These are phyloP conservation scores for Pterocles gutturalis DNA, from an alignment of 2,113 vertebrate species.

Conservation along the genomic window DNA sequence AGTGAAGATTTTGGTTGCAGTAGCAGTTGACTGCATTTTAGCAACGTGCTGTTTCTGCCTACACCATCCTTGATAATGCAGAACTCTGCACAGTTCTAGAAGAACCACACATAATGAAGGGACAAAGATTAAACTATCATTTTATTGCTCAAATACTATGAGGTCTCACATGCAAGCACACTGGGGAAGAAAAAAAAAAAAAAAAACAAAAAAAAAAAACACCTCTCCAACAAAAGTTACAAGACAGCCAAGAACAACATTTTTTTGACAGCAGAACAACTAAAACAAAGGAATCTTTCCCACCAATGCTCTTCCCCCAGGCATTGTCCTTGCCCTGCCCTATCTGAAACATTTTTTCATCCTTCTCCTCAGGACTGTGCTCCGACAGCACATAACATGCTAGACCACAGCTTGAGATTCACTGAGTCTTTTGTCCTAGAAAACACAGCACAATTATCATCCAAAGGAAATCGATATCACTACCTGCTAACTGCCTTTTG, in stretches of 20 bases:
- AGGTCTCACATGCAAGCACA: background rate
- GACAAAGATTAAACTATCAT: background rate
- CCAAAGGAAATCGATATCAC: background rate
- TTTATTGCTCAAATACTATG: background rate
- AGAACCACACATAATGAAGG: background rate
- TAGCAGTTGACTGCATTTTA: background rate
- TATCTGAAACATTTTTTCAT: background rate
- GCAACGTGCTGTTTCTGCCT: background rate
- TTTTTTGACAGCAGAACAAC: background rate
- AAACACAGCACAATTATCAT: background rate
- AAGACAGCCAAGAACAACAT: background rate
- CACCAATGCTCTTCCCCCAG: background rate
- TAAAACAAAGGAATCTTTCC: background rate
- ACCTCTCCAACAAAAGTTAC: background rate
- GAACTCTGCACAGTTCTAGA: background rate
- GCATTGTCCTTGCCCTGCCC: rapidly evolving
- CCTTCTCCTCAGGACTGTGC: background rate
- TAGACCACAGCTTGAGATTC: background rate
- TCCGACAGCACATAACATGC: background rate
- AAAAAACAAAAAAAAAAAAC: background rate
- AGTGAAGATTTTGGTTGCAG: background rate
- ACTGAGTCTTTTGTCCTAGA: background rate
- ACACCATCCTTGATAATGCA: background rate
- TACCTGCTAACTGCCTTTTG: background rate
- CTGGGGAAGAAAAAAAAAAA: too few relatives aligned